phyloP scores from a whole-genome alignment of 2,888 invertebrate species.

The Hypercompe scribonia region DNA sequence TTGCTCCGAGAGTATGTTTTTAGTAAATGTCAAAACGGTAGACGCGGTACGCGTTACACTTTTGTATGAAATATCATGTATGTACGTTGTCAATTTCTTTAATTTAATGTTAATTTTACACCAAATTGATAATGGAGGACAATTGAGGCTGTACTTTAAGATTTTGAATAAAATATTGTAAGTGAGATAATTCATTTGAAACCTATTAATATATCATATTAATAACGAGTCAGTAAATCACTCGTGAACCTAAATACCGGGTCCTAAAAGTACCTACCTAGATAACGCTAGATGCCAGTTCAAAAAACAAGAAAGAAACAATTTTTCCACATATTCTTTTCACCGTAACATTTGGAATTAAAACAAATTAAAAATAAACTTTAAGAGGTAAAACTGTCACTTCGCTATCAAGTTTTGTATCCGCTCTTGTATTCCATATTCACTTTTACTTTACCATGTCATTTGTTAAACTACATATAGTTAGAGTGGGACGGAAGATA shows the following conservation, averaged over 20 bases:
- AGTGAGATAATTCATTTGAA: neutral
- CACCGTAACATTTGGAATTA: neutral
- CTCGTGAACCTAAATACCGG: neutral
- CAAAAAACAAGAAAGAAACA: neutral
- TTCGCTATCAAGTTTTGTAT: neutral
- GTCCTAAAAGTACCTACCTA: neutral
- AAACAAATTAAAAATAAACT: neutral
- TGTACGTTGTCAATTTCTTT: too few species aligned
- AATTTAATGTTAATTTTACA: too few species aligned
- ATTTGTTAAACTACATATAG: constrained; percentile 24
- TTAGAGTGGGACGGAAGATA: constrained; percentile 15
- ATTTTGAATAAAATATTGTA: neutral
- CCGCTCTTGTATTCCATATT: constrained; percentile 19
- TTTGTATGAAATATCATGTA: too few species aligned
- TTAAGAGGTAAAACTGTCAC: neutral
- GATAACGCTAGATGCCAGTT: neutral
- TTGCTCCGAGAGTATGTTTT: too few species aligned
- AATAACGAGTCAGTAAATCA: neutral
- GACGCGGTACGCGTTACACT: too few species aligned
- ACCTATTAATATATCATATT: neutral
- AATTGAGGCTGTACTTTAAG: neutral
- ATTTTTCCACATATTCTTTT: neutral
- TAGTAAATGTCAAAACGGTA: too few species aligned
- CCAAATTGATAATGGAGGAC: neutral
- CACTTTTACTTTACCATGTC: constrained; percentile 27